These are phyloP conservation scores for Myripristis jacobus DNA, from an alignment of 2,797 vertebrate species.

Conservation along the genomic window DNA sequence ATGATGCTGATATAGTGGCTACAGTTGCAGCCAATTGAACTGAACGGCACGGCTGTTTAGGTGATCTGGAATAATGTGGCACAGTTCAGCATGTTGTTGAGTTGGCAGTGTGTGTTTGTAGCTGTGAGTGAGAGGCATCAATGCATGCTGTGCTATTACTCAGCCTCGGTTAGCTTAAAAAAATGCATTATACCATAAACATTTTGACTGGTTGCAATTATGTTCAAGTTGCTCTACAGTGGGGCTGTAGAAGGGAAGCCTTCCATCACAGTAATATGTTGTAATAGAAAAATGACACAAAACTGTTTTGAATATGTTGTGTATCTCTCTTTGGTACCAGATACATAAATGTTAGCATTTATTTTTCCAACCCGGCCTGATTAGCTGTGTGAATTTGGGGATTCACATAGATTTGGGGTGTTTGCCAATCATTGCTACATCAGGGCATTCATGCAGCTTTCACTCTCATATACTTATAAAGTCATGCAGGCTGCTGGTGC, in stretches of 20 bases:
- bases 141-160: neutral
- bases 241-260: neutral
- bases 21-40: constrained; percentile 39
- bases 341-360: too few species aligned
- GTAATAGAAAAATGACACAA: neutral
- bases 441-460: too few species aligned
- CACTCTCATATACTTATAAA: too few species aligned
- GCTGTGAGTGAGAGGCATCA: neutral
- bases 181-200: neutral
- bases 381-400: too few species aligned
- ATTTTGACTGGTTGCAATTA: neutral
- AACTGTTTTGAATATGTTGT: too few species aligned
- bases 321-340: too few species aligned
- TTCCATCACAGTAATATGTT: constrained; percentile 50
- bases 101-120: constrained; percentile 3
- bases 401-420: too few species aligned
- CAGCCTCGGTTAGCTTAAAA: neutral
- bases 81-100: neutral
- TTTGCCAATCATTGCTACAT: too few species aligned
- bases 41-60: constrained; percentile 25
- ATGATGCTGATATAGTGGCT: constrained; percentile 40
- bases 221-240: neutral
- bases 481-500: too few species aligned
- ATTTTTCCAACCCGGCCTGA: too few species aligned
- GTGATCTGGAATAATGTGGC: neutral